phyloP scores from a whole-genome alignment of 1,140 invertebrate genomes.

The Himalopsyche phryganea region DNA sequence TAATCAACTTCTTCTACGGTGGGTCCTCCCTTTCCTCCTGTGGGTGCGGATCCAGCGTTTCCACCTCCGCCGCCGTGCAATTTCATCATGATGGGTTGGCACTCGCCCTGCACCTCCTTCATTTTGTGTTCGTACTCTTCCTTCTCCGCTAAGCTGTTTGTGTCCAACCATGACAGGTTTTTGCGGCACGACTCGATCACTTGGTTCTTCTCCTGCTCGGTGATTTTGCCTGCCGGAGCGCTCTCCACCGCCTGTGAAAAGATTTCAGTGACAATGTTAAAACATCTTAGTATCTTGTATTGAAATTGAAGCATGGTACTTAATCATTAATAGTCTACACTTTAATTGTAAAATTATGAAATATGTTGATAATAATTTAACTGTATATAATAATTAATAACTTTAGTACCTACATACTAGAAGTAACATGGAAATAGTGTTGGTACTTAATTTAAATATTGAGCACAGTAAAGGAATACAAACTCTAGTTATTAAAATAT shows the following conservation, averaged over 20 bases:
- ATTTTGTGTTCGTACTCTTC: slow-evolving; percentile 73
- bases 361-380: too few species aligned
- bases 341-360: too few species aligned
- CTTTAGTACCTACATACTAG: too few species aligned
- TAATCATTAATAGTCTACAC: too few species aligned
- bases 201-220: slow-evolving; percentile 57
- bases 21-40: slow-evolving; percentile 53
- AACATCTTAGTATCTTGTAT: background rate
- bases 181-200: slow-evolving; percentile 58
- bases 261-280: too few species aligned
- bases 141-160: slow-evolving; percentile 66
- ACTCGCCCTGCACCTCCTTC: slow-evolving; percentile 68
- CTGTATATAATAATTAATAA: too few species aligned
- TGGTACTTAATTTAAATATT: too few species aligned
- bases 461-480: too few species aligned
- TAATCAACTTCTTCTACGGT: slow-evolving; percentile 68
- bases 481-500: too few species aligned
- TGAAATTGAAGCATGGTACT: too few species aligned
- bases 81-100: slow-evolving; percentile 73
- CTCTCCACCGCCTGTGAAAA: slow-evolving; percentile 59
- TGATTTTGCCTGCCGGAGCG: slow-evolving; percentile 59
- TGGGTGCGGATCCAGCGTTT: slow-evolving; percentile 34
- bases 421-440: too few species aligned
- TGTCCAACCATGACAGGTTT: slow-evolving; percentile 58
- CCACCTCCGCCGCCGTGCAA: slow-evolving; percentile 58